These are phyloP conservation scores for Drosophila subpulchrella DNA, from an alignment of 1,140 invertebrate genomes.

Conservation along the genomic window DNA sequence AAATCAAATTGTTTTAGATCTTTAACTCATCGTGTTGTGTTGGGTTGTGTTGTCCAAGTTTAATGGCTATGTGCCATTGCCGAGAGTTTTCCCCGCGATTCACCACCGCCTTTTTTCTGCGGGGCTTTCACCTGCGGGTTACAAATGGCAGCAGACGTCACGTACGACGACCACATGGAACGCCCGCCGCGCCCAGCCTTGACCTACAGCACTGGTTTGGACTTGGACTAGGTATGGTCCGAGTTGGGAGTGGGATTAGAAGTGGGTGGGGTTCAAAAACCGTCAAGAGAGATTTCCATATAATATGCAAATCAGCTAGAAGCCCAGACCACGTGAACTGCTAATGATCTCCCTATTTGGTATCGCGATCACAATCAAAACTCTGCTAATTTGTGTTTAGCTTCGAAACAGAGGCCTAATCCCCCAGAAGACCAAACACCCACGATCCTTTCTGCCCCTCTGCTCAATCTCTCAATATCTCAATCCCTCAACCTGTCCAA, in stretches of 20 bases:
- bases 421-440: slow-evolving; percentile 41
- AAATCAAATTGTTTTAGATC: slow-evolving; percentile 67
- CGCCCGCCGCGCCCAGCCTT: slow-evolving; percentile 78
- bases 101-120: not conserved
- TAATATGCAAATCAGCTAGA: no score
- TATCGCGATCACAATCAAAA: slow-evolving; percentile 23
- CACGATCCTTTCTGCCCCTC: slow-evolving; percentile 44
- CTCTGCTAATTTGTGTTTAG: slow-evolving; percentile 52
- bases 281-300: not conserved
- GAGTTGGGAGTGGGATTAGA: not conserved
- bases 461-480: no score
- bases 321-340: not conserved
- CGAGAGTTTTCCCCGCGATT: not conserved
- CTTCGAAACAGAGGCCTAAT: slow-evolving; percentile 9
- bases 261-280: not conserved
- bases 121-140: slow-evolving; percentile 38
- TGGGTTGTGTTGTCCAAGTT: slow-evolving; percentile 24
- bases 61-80: slow-evolving; percentile 18
- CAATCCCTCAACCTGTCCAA: not conserved
- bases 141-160: slow-evolving; percentile 52
- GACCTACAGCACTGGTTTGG: slow-evolving; percentile 75
- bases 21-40: slow-evolving; percentile 34
- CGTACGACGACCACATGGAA: slow-evolving; percentile 56
- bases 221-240: slow-evolving; percentile 12
- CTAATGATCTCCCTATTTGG: slow-evolving; percentile 65